phyloP scores from a whole-genome alignment of 64 coral and sea anemone genomes.

The Dendrophyllia cribrosa region DNA sequence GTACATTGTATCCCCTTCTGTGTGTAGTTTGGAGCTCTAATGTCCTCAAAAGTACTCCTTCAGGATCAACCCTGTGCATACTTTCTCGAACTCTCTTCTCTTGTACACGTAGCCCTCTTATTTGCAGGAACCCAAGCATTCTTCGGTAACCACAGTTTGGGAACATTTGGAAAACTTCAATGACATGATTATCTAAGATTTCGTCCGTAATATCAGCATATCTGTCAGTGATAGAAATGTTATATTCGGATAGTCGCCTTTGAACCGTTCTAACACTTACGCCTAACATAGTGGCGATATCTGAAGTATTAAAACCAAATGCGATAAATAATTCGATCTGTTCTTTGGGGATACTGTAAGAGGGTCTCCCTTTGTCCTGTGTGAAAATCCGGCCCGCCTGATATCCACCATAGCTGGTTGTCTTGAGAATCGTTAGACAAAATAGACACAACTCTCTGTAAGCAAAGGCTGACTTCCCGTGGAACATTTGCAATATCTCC shows the following conservation, averaged over 20 bases:
- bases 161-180: slow-evolving; percentile 45
- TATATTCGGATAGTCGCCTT: slow-evolving; percentile 31
- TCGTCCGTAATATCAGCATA: slow-evolving; percentile 40
- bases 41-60: slow-evolving; percentile 26
- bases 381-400: slow-evolving; percentile 35
- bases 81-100: slow-evolving; percentile 1
- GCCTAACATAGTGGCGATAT: slow-evolving; percentile 62
- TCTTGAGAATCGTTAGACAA: too few species aligned
- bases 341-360: slow-evolving; percentile 39
- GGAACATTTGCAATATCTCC: too few species aligned
- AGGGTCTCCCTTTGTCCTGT: slow-evolving; percentile 33
- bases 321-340: slow-evolving; percentile 66
- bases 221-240: slow-evolving; percentile 12
- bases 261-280: slow-evolving; percentile 30
- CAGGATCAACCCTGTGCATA: slow-evolving; percentile 19
- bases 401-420: background rate
- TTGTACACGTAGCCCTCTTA: slow-evolving; percentile 18
- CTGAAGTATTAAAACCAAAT: slow-evolving; percentile 44
- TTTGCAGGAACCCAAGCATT: slow-evolving; percentile 4
- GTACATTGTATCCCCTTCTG: slow-evolving; percentile 20
- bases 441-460: too few species aligned
- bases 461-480: too few species aligned
- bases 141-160: slow-evolving; percentile 33
- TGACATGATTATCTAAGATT: slow-evolving; percentile 35
- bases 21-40: slow-evolving; percentile 47